Percentiles rank a stretch among this genome's conserved stretches.
These are phyloP conservation scores for Caranx ignobilis DNA, from an alignment of 2,113 vertebrate genomes.

Conservation along the genomic window DNA sequence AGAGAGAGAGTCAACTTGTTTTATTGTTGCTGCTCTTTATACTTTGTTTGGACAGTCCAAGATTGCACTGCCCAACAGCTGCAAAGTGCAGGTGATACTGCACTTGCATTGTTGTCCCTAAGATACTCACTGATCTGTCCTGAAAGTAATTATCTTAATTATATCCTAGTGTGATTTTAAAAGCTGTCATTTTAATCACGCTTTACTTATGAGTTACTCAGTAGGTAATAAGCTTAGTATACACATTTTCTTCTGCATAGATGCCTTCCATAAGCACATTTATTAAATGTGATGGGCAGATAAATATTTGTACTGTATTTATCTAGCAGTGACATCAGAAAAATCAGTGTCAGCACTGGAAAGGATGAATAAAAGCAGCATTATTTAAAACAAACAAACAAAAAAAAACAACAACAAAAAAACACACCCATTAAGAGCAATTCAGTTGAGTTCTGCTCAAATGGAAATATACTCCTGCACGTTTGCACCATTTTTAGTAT, in stretches of 20 bases:
- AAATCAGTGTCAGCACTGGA: slow-evolving; percentile 15
- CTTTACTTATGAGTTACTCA: slow-evolving; percentile 25
- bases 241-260: slow-evolving; percentile 1
- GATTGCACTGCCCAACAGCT: slow-evolving; percentile 44
- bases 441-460: slow-evolving; percentile 1
- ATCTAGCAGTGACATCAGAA: background rate
- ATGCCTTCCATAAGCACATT: slow-evolving; percentile 14
- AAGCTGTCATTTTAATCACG: slow-evolving; percentile 42
- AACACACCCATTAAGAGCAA: slow-evolving; percentile 22
- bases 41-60: slow-evolving; percentile 45
- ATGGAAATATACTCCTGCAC: slow-evolving; percentile 24
- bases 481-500: slow-evolving; percentile 44
- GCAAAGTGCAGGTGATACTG: slow-evolving; percentile 34
- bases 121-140: slow-evolving; percentile 33
- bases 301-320: slow-evolving; percentile 6
- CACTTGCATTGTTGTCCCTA: slow-evolving; percentile 28
- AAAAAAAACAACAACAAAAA: background rate
- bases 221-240: slow-evolving; percentile 15
- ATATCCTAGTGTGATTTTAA: slow-evolving; percentile 33
- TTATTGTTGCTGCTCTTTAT: slow-evolving; percentile 59
- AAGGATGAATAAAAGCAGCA: slow-evolving; percentile 22
- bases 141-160: slow-evolving; percentile 37
- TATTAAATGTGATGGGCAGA: background rate
- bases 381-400: background rate
- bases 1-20: slow-evolving; percentile 18